Evolutionary conservation across 1,140 invertebrate genomes (phyloP).

Genomic region (Penaeus japonicus): DNA sequence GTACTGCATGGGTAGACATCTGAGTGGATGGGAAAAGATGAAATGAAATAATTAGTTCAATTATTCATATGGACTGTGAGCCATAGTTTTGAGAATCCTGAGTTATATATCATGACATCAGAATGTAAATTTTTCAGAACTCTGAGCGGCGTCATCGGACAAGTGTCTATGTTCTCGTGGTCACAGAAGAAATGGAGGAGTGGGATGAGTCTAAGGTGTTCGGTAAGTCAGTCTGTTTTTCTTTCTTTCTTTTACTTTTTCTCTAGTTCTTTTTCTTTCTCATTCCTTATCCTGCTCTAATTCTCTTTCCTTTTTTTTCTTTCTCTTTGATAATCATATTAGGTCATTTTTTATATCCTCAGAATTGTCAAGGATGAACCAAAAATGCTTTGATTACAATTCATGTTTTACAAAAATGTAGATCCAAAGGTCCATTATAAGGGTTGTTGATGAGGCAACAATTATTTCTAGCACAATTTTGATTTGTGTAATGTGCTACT

Average conservation of each 20-base stretch:
- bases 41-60: neutral
- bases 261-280: too few species aligned
- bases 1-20: neutral
- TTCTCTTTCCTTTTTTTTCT: too few species aligned
- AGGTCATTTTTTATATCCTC: too few species aligned
- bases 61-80: neutral
- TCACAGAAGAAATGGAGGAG: slow-evolving; percentile 76
- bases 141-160: slow-evolving; percentile 86
- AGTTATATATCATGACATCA: neutral
- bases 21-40: neutral
- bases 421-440: too few species aligned
- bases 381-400: too few species aligned
- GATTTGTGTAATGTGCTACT: too few species aligned
- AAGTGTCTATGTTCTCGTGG: slow-evolving; percentile 89
- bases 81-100: neutral
- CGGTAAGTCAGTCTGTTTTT: neutral
- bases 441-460: too few species aligned
- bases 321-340: too few species aligned
- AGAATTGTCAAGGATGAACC: too few species aligned
- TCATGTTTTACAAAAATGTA: too few species aligned
- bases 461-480: too few species aligned
- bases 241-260: neutral
- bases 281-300: too few species aligned
- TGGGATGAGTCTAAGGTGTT: slow-evolving; percentile 84
- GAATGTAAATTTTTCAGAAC: neutral